Base-by-base conservation (phyloP, 1,140 invertebrate species). In the Mycetomoellerius zeteki region DNA sequence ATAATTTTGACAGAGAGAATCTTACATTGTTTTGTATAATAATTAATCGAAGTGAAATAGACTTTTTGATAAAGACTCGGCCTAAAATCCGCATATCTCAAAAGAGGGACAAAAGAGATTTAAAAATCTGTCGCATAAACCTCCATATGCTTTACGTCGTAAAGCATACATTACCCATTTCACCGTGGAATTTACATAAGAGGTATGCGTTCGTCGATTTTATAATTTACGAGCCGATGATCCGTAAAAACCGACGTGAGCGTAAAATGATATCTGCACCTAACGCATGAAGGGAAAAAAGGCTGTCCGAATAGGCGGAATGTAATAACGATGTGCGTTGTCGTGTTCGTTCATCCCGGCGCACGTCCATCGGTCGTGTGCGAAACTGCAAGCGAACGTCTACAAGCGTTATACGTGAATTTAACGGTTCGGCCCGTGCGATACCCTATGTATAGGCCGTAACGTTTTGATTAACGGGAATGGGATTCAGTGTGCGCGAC, bases 381-480 rank as follows among this genome's bases (percentile, higher is more conserved):
- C 69, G 65, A 73, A 78, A 52, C 86, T 87, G 52, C 56, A 16
- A 64, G 73, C 21, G 54, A 47, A 56, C 54, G 72, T 71, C 64
- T 54, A 33, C 24, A n/a, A 69, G 33, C 62, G 72, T 78, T 88
- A 65, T 87, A 87, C 71, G 65, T 47, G 85, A 90, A 90, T 90
- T 90, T 89, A 89, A 89, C 72, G 76, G 50, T 77, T 77, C 88
- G 56, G 76, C 71, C 76, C 56, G 43, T 64, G 58, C 54, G 52
- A 62, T 67, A 80, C 62, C 37, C 88, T 64, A 75, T 56, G 85
- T 58, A 75, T 86, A 89, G 71, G 71, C 65, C n/a, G 88, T 89
- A 89, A 90, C 88, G 71, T 87, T 89, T 90, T 87, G 89, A 90
- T 90, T 89, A 90, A 90, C 89, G 89, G 75, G 77, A 89, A 81